These are phyloP conservation scores for Noctua janthe DNA, from an alignment of 2,888 invertebrate species.

Conservation along the genomic window DNA sequence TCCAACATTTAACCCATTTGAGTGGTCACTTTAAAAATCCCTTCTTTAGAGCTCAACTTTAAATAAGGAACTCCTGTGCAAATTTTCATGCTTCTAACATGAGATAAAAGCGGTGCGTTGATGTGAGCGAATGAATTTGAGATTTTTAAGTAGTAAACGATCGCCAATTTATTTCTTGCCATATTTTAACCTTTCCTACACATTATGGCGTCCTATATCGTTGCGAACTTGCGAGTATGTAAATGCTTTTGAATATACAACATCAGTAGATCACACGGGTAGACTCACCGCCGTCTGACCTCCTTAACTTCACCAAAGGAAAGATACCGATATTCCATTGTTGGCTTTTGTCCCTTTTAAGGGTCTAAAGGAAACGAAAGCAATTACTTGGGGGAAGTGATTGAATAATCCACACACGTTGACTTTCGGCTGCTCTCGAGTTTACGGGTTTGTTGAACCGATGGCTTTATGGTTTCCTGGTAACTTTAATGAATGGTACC, in stretches of 20 bases:
- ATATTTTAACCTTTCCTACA: background rate
- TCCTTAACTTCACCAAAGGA: slow-evolving; percentile 29
- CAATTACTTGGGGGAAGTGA: slow-evolving; percentile 65
- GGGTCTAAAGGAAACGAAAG: slow-evolving; percentile 62
- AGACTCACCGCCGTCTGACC: slow-evolving; percentile 21
- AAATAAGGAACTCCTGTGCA: too few species aligned
- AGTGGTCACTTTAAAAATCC: too few species aligned
- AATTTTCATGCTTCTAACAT: too few species aligned
- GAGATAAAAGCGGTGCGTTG: too few species aligned
- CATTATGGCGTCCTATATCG: background rate
- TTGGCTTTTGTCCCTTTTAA: slow-evolving; percentile 58
- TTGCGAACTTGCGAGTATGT: background rate
- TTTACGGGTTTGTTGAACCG: slow-evolving; percentile 69
- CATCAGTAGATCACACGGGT: slow-evolving; percentile 16
- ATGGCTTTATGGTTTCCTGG: slow-evolving; percentile 67
- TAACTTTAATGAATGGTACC: slow-evolving; percentile 56
- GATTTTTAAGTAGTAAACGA: too few species aligned
- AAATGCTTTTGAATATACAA: background rate
- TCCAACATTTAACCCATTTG: too few species aligned
- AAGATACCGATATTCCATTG: slow-evolving; percentile 54
- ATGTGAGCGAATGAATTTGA: too few species aligned
- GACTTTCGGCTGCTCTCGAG: slow-evolving; percentile 57
- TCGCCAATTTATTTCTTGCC: background rate
- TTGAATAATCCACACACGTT: slow-evolving; percentile 65
- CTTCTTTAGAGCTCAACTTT: too few species aligned